Percentiles rank a stretch among this genome's conserved stretches.
Evolutionary conservation across 1,140 invertebrate genomes (phyloP).

Genomic region (Apis cerana): DNA sequence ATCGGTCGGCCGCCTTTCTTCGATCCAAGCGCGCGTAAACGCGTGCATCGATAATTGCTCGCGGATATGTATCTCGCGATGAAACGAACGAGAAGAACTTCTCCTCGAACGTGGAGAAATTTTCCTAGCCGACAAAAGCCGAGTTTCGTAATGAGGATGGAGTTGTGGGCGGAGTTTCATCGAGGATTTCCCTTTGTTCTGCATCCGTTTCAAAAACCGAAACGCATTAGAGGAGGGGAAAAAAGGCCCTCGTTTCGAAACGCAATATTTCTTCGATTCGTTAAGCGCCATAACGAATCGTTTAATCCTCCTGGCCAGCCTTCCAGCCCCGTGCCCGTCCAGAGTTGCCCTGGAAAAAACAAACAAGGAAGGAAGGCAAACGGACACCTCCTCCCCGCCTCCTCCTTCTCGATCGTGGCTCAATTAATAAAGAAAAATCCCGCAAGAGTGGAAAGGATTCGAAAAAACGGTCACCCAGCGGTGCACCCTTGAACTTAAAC

Average conservation of each 20-base stretch:
- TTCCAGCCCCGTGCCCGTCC: too few species aligned
- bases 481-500: too few species aligned
- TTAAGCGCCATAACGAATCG: slow-evolving; percentile 65
- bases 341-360: too few species aligned
- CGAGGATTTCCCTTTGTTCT: slow-evolving; percentile 62
- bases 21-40: not conserved
- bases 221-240: slow-evolving; percentile 17
- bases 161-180: slow-evolving; percentile 55
- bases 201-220: slow-evolving; percentile 22
- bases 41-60: too few species aligned
- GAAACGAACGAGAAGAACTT: too few species aligned
- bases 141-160: slow-evolving; percentile 60
- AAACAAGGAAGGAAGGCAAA: slow-evolving; percentile 6
- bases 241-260: not conserved
- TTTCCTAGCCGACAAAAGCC: slow-evolving; percentile 45
- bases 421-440: slow-evolving; percentile 50
- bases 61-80: not conserved
- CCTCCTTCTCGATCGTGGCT: not conserved
- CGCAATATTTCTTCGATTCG: slow-evolving; percentile 69
- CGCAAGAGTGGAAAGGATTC: slow-evolving; percentile 28
- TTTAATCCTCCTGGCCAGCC: slow-evolving; percentile 58
- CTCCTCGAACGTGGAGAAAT: slow-evolving; percentile 26
- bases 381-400: not conserved
- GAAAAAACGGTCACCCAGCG: slow-evolving; percentile 77
- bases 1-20: not conserved